Base-by-base conservation (phyloP, 2,888 invertebrate species). In the Drosophila colorata region DNA sequence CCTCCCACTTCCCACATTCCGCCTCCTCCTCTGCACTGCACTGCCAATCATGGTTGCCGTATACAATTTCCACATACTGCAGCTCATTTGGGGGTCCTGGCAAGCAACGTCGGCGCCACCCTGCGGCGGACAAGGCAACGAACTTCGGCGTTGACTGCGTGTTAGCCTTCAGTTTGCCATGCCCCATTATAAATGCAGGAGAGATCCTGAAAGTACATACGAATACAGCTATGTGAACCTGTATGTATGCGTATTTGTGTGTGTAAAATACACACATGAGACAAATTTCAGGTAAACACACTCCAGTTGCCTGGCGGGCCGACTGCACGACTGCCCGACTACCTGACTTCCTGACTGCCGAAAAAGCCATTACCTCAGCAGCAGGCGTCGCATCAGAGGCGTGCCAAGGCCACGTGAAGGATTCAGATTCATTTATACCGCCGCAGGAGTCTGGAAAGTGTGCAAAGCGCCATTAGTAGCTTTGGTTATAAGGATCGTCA, bases 321-420 rank as follows among this genome's bases (percentile, higher is more conserved):
- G 31, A 37, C 41, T 20, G 46, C 28, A 20, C 18, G 46, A 8
- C 41, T 20, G 46, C 28, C 28, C 18, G 46, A 8, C n/a, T 20
- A 14, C 33, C 41, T 13, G 14, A 51, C 53, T 44, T 40, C 16
- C 41, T 28, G 55, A 47, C 58, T 68, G 52, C 57, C 61, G 43
- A 52, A 73, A 70, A 82, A 65, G 72, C 67, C 65, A 85, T 80
- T 68, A 63, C 59, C 71, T 49, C 48, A 53, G 55, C 57, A 31
- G 37, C 25, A n/a, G 18, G 28, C 31, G 31, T 33, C 41, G 56
- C 35, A 60, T 57, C 52, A 64, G 5, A 46, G 65, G 56, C 71
- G 58, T 79, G 77, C 77, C 80, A 85, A 83, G 88, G 88, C 82
- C 80, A 71, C 69, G 83, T 77, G 74, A 86, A 85, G 88, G 77